Evolutionary conservation across 2,888 invertebrate species (phyloP), one percentile per base, ranked within the genome.

Genomic region (Cataglyphis rosenhaueri): DNA sequence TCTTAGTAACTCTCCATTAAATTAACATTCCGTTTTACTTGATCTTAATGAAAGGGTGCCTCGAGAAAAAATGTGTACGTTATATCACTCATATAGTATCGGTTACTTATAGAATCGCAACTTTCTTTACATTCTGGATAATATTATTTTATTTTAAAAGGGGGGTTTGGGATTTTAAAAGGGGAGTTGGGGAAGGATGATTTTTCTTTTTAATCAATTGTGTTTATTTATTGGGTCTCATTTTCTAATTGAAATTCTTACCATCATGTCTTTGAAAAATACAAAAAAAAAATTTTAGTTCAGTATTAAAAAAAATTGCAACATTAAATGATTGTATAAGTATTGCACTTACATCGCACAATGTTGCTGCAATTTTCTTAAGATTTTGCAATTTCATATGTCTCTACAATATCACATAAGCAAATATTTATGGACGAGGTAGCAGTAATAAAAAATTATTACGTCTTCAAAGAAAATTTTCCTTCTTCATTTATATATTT

Each of bases 11-110:
- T 32, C 55, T 32, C 1, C 59, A 32, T 79, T 70, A 79, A 70
- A 79, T 59, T 35, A 79, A 79, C 78, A 79, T 70, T 70, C 70
- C 78, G 25, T n/a, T 78, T 78, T 59, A 41, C 41, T 12, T 70
- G 35, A 78, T 78, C 18, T 41, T 57, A 35, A 70, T 70, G 35
- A 25, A 71, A 79, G 70, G 70, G 70, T 79, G 59, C 9, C 70
- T 32, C 68, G 25, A 79, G 59, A 70, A 35, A 79, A n/a, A 44
- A 38, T 29, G 70, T 52, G n/a, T 52, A 35, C 70, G 44, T 10
- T 52, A 15, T 18, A 44, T 1, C 32, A 15, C 12, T 41, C 21
- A 18, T 15, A 29, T 10, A 59, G 29, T 62, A 62, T 44, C 44
- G 29, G 21, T 41, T 62, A 74, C 1, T 15, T 15, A 18, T 9